phyloP scores from a whole-genome alignment of 2,797 vertebrate genomes.

The Intellagama lesueurii region DNA sequence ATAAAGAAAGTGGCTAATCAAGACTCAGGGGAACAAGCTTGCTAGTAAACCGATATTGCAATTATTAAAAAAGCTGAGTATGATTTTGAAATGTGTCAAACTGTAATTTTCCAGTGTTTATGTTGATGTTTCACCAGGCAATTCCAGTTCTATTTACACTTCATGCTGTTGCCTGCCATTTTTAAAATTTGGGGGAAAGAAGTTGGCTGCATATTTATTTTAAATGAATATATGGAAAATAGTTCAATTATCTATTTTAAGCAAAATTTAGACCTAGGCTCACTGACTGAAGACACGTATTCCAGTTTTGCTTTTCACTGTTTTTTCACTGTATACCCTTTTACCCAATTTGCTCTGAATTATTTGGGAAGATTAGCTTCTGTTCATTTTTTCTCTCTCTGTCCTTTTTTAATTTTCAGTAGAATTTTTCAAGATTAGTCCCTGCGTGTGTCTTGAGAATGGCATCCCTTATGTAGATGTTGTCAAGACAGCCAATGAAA shows the following conservation, averaged over 20 bases:
- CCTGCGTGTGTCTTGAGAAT: neutral
- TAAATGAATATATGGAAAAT: neutral
- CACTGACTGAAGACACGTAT: neutral
- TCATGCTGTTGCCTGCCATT: neutral
- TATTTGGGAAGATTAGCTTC: neutral
- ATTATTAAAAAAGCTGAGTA: conserved; percentile 5
- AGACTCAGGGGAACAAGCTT: neutral
- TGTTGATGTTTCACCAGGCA: neutral
- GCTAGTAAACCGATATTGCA: neutral
- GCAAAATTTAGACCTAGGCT: neutral
- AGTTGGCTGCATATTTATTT: neutral
- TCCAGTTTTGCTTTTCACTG: conserved; percentile 1
- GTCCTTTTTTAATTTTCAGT: neutral
- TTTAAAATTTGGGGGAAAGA: conserved; percentile 6
- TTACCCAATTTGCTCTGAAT: too few species aligned
- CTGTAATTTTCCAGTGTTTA: conserved; percentile 8
- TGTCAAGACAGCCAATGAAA: neutral
- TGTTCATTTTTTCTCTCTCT: too few species aligned
- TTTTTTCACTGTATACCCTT: neutral
- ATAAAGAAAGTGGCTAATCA: neutral
- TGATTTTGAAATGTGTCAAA: neutral
- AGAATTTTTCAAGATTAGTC: neutral
- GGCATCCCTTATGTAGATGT: neutral
- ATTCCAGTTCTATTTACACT: neutral
- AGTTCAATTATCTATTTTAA: neutral